Base-by-base conservation (phyloP, 2,113 vertebrate genomes). In the Lathamus discolor region DNA sequence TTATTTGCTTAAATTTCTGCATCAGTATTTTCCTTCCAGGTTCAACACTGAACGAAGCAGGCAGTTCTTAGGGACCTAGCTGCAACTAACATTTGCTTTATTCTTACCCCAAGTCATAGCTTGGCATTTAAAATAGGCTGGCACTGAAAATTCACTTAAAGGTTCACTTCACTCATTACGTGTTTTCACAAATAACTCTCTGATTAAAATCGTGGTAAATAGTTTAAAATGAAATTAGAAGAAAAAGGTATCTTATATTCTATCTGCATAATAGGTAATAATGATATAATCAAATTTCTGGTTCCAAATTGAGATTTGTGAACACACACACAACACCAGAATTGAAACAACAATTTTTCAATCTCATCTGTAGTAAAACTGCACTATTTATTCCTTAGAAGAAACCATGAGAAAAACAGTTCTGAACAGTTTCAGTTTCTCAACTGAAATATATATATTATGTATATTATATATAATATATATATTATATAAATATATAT, bases 61-160 rank as follows among this genome's bases (percentile, higher is more conserved):
- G 55, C 77, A 84, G 64, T 57, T 67, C 19, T 83, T 25, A 54
- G 19, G 46, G 83, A 90, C 11, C 55, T 37, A 43, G 55, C 44
- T 68, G 44, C 51, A 92, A 55, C 80, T 88, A 95, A 79, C 51
- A 96, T 97, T 95, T 95, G 15, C 54, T 94, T 94, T 90, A 41
- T 33, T 48, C 44, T 89, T 83, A 89, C 59, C 88, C 76, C 74
- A 89, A 94, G 76, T 74, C 28, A 96, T 13, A 61, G 24, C 4
- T 93, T 96, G 91, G 46, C 92, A 96, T 97, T 97, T 96, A 94
- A 91, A 96, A 79, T 17, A 86, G 69, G 41, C 52, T 91, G 70
- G 86, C 23, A 68, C 29, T 62, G 72, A 63, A 74, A 92, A 91
- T 72, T 83, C 27, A 83, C 63, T 84, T 90, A 82, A 93, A 95